A percentile compares a stretch with the other conserved stretches of the same genome.
phyloP scores from a whole-genome alignment of 2,113 vertebrate genomes.

The Physeter macrocephalus region DNA sequence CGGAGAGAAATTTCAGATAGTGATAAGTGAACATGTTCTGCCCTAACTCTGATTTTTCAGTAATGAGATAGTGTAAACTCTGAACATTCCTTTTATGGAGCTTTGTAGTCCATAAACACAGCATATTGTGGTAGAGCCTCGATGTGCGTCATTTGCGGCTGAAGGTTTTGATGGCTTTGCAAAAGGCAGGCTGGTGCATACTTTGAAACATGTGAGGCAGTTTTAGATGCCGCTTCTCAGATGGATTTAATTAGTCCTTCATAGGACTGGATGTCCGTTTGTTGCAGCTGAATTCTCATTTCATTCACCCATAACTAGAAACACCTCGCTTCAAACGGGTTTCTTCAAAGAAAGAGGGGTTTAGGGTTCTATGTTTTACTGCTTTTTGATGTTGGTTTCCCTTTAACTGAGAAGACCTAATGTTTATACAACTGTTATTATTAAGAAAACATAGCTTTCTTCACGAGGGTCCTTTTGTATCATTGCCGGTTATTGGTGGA shows the following conservation, averaged over 20 bases:
- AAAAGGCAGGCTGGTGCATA: conserved; percentile 77
- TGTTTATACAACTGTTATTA: conserved; percentile 94
- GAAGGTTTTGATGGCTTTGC: conserved; percentile 87
- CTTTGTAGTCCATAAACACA: conserved; percentile 78
- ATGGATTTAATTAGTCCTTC: conserved; percentile 93
- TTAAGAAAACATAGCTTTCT: conserved; percentile 87
- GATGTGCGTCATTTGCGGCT: conserved; percentile 77
- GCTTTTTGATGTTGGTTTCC: conserved; percentile 92
- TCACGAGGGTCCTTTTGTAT: conserved; percentile 79
- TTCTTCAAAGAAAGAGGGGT: conserved; percentile 86
- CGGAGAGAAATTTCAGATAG: background rate
- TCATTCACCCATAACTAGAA: conserved; percentile 91
- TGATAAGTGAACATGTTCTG: conserved; percentile 38
- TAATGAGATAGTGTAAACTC: conserved; percentile 64
- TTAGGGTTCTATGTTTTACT: conserved; percentile 89
- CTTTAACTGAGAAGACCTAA: conserved; percentile 88
- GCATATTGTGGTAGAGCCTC: conserved; percentile 71
- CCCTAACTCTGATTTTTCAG: conserved; percentile 56
- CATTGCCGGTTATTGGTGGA: conserved; percentile 75
- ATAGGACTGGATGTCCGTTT: conserved; percentile 85
- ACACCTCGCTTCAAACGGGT: conserved; percentile 89
- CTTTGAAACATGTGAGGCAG: conserved; percentile 86
- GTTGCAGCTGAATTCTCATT: conserved; percentile 89
- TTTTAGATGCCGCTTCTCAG: conserved; percentile 84
- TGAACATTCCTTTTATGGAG: conserved; percentile 71